A percentile compares a stretch with the other conserved stretches of the same genome.
phyloP scores from a whole-genome alignment of 1,140 invertebrate genomes.

The Zaprionus davidi region DNA sequence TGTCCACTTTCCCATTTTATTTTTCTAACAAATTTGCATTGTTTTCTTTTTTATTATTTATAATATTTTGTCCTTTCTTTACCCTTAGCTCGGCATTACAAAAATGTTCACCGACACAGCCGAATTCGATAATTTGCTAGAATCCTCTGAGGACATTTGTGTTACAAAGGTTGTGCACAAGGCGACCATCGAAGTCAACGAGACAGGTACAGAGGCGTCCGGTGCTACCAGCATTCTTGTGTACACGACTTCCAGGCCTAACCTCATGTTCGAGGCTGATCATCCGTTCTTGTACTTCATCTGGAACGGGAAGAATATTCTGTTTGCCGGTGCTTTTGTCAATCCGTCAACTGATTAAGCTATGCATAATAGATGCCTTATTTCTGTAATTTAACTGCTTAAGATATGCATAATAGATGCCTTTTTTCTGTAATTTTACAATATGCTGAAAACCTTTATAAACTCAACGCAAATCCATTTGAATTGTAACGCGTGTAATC shows the following conservation, averaged over 20 bases:
- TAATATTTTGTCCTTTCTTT: constrained; percentile 30
- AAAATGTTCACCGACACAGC: constrained; percentile 86
- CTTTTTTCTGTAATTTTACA: constrained; percentile 27
- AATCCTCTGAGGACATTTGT: constrained; percentile 79
- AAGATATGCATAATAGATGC: constrained; percentile 5
- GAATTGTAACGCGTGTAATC: neutral
- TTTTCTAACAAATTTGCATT: too few species aligned
- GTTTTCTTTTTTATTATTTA: constrained; percentile 41
- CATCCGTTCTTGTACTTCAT: constrained; percentile 80
- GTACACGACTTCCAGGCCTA: constrained; percentile 63
- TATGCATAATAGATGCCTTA: constrained; percentile 1
- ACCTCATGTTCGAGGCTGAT: constrained; percentile 72
- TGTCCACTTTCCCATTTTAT: too few species aligned
- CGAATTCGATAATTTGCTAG: constrained; percentile 87
- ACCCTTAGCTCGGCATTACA: constrained; percentile 86
- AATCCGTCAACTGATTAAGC: constrained; percentile 52
- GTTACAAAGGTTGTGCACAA: constrained; percentile 87
- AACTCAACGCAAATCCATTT: neutral
- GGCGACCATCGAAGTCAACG: constrained; percentile 87
- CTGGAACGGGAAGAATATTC: constrained; percentile 80
- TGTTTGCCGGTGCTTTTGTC: constrained; percentile 79
- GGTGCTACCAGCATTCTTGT: constrained; percentile 84
- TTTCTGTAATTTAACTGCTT: constrained; percentile 37
- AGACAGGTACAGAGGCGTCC: constrained; percentile 88
- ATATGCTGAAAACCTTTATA: neutral